Evolutionary conservation across 1,140 invertebrate species (phyloP).

Genomic region (Sycophaga agraensis): DNA sequence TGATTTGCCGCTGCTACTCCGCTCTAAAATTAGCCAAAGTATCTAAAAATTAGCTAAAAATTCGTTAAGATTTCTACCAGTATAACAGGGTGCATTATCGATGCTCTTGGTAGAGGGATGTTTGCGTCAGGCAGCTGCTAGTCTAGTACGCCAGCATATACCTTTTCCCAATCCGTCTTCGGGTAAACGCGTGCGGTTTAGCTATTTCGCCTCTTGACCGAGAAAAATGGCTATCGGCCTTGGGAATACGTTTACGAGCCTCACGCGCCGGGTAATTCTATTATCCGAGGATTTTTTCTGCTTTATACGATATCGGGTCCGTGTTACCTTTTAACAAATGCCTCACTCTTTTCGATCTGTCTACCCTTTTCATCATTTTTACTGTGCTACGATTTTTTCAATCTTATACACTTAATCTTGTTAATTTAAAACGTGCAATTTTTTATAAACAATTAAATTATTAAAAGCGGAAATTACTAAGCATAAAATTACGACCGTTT

Average conservation of each 20-base stretch:
- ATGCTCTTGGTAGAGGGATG: too few relatives aligned
- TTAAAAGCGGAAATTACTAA: too few relatives aligned
- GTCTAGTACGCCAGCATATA: not conserved
- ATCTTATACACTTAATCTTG: not conserved
- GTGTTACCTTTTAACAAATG: constrained; percentile 26
- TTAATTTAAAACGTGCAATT: too few relatives aligned
- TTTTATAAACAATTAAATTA: too few relatives aligned
- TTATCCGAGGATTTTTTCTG: constrained; percentile 55
- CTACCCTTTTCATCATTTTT: not conserved
- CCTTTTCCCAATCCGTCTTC: constrained; percentile 47
- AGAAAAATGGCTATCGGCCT: constrained; percentile 57
- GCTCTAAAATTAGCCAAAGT: too few relatives aligned
- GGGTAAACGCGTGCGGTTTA: constrained; percentile 50
- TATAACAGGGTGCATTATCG: too few relatives aligned
- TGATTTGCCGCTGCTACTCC: too few relatives aligned
- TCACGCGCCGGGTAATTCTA: constrained; percentile 56
- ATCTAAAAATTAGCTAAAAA: too few relatives aligned
- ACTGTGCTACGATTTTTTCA: not conserved
- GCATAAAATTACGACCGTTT: not conserved
- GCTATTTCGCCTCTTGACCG: constrained; percentile 56
- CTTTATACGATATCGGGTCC: constrained; percentile 51
- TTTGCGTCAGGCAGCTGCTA: too few relatives aligned
- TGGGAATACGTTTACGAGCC: constrained; percentile 59
- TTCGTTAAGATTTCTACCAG: too few relatives aligned
- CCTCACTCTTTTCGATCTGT: not conserved